phyloP scores from a whole-genome alignment of 2,797 vertebrate species.

The Clangula hyemalis region DNA sequence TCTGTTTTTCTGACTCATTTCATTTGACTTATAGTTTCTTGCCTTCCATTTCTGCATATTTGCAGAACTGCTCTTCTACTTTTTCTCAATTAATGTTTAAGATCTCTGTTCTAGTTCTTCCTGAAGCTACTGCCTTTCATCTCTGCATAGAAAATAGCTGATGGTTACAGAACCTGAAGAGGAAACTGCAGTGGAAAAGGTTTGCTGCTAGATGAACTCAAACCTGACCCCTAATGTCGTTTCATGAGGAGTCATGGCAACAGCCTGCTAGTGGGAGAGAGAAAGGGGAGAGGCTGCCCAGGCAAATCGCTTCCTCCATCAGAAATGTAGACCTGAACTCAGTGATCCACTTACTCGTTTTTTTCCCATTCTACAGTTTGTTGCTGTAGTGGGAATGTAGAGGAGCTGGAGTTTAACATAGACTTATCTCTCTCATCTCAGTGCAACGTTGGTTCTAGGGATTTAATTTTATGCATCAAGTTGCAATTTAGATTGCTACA shows the following conservation, averaged over 20 bases:
- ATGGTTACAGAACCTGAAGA: not conserved
- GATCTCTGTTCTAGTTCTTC: not conserved
- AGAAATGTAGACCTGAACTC: not conserved
- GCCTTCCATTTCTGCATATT: not conserved
- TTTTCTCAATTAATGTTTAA: not conserved
- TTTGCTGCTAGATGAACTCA: constrained; percentile 58
- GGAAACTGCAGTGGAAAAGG: constrained; percentile 10
- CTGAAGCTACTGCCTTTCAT: not conserved
- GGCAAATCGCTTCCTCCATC: not conserved
- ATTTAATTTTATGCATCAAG: not conserved
- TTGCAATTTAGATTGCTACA: not conserved
- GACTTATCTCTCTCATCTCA: not conserved
- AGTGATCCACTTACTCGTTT: not conserved
- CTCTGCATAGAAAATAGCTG: not conserved
- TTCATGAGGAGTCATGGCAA: constrained; percentile 66
- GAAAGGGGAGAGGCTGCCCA: not conserved
- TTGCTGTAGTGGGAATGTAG: not conserved
- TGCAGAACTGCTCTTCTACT: not conserved
- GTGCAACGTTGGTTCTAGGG: not conserved
- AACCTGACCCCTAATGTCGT: constrained; percentile 53
- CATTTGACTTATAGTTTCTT: not conserved
- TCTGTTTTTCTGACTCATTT: not conserved
- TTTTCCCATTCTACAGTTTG: not conserved
- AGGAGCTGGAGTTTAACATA: not conserved
- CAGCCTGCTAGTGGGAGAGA: not conserved